phyloP scores from a whole-genome alignment of 2,888 invertebrate genomes.

The Dicranocentrus wangi region DNA sequence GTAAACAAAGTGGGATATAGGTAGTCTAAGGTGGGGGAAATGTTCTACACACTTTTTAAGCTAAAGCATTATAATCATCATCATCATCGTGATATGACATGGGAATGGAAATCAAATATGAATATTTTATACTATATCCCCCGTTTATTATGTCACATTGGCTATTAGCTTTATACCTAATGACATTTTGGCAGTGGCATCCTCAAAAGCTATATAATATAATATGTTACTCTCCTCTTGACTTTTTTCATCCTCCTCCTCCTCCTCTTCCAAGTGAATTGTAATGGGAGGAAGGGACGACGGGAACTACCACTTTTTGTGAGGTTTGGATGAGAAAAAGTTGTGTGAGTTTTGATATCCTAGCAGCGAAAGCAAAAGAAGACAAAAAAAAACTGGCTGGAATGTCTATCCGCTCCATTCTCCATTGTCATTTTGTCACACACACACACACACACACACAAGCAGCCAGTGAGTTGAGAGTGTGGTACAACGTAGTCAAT shows the following conservation, averaged over 20 bases:
- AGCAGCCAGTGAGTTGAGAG: neutral
- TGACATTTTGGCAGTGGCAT: slow-evolving; percentile 38
- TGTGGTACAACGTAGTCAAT: neutral
- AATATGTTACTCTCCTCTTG: neutral
- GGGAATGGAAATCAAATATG: slow-evolving; percentile 18
- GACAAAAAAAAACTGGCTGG: too few relatives aligned
- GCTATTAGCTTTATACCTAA: slow-evolving; percentile 25
- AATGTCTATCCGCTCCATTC: neutral
- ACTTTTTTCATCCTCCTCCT: too few relatives aligned
- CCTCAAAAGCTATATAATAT: neutral
- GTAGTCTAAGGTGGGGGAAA: too few relatives aligned
- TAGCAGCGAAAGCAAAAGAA: too few relatives aligned
- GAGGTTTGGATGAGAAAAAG: neutral
- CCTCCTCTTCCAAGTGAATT: slow-evolving; percentile 41
- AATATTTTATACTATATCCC: slow-evolving; percentile 31
- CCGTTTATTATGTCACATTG: too few relatives aligned
- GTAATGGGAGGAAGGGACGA: slow-evolving; percentile 18
- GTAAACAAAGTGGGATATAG: too few relatives aligned
- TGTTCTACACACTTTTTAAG: too few relatives aligned
- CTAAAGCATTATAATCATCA: too few relatives aligned
- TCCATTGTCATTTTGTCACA: slow-evolving; percentile 40
- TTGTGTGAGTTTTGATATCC: too few relatives aligned
- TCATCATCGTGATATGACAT: too few relatives aligned
- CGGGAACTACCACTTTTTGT: too few relatives aligned
- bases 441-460: neutral